Conservation (phyloP, 1,140 invertebrate species). For the Drosophila neocordata region DNA sequence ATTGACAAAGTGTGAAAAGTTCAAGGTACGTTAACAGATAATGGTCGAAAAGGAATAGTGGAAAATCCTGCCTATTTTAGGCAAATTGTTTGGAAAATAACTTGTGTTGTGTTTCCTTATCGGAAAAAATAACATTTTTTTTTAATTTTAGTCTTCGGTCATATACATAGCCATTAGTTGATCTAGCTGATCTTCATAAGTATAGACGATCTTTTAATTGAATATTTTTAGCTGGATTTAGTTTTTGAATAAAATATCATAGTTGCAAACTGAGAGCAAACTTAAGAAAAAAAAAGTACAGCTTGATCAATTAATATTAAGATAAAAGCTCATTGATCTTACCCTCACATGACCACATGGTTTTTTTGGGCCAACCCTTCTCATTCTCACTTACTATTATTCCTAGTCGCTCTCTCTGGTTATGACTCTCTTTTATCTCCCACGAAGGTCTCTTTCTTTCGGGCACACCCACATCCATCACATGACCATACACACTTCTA, state of each 20-base stretch:
- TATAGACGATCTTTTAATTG: too few relatives aligned
- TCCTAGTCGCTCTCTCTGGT: not conserved
- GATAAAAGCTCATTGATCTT: conserved; percentile 6
- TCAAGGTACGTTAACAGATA: conserved; percentile 36
- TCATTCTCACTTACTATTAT: not conserved
- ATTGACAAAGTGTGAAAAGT: conserved; percentile 39
- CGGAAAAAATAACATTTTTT: too few relatives aligned
- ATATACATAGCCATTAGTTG: too few relatives aligned
- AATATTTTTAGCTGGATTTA: too few relatives aligned
- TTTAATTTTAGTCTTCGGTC: too few relatives aligned
- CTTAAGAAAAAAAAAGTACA: not conserved
- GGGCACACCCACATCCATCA: conserved; percentile 20
- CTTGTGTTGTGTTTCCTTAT: too few relatives aligned
- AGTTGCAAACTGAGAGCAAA: too few relatives aligned
- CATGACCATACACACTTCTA: conserved; percentile 22
- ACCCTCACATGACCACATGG: not conserved
- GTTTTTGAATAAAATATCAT: too few relatives aligned
- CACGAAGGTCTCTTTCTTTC: conserved; percentile 1
- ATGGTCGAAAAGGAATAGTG: not conserved
- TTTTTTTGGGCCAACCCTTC: not conserved
- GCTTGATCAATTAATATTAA: not conserved
- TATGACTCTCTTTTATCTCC: not conserved
- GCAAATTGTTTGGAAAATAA: too few relatives aligned
- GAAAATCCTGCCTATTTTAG: not conserved
- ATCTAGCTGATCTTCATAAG: too few relatives aligned